Conservation (phyloP, 2,113 vertebrate genomes). For the Tenrec ecaudatus region DNA sequence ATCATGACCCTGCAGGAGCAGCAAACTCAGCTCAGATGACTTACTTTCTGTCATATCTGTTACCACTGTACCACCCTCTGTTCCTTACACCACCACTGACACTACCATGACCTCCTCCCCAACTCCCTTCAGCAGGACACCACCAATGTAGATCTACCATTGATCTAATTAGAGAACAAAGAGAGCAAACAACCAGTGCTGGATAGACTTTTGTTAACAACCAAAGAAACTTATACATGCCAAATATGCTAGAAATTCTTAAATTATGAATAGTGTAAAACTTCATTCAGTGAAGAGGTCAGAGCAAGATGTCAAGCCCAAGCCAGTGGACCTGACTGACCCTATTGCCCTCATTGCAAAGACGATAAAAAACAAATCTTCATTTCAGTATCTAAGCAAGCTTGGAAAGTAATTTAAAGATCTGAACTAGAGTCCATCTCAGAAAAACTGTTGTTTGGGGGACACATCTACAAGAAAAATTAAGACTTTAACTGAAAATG, state of each 20-base stretch:
- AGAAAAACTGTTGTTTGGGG: conserved; percentile 92
- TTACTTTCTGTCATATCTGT: conserved; percentile 66
- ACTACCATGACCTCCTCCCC: conserved; percentile 85
- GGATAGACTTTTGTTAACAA: conserved; percentile 81
- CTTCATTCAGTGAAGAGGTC: conserved; percentile 93
- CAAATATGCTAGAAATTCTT: conserved; percentile 96
- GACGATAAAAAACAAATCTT: conserved; percentile 97
- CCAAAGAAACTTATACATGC: conserved; percentile 90
- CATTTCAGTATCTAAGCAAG: conserved; percentile 90
- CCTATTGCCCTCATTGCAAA: conserved; percentile 94
- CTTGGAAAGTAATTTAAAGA: conserved; percentile 84
- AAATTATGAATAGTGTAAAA: conserved; percentile 95
- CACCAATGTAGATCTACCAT: conserved; percentile 89
- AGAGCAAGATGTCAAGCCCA: conserved; percentile 86
- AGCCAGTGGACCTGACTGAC: conserved; percentile 88
- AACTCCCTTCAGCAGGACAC: conserved; percentile 76
- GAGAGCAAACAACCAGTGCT: conserved; percentile 85
- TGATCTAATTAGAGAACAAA: conserved; percentile 95
- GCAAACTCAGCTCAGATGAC: conserved; percentile 82
- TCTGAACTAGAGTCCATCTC: conserved; percentile 78
- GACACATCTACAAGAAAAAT: conserved; percentile 95
- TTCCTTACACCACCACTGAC: conserved; percentile 78
- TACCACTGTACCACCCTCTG: conserved; percentile 14
- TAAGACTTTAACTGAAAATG: conserved; percentile 89
- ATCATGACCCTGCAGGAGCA: conserved; percentile 95